These are phyloP conservation scores for Drosophila melanica DNA, from an alignment of 1,140 invertebrate genomes.

Conservation along the genomic window DNA sequence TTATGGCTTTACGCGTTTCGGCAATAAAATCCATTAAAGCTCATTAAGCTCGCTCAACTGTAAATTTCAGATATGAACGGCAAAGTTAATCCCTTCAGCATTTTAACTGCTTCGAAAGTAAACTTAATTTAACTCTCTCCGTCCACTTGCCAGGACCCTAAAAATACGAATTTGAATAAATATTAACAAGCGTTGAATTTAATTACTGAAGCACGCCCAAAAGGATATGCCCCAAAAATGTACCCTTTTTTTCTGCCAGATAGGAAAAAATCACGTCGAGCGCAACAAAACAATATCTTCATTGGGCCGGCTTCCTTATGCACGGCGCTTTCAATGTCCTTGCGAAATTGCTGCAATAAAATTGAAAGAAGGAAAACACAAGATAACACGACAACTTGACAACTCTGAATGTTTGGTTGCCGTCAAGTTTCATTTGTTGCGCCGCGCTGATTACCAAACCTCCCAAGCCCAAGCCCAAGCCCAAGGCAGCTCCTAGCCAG, in stretches of 20 bases:
- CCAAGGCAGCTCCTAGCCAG: slow-evolving; percentile 17
- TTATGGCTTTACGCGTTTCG: slow-evolving; percentile 15
- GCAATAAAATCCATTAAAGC: slow-evolving; percentile 59
- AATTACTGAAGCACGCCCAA: slow-evolving; percentile 29
- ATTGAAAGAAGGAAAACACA: slow-evolving; percentile 34
- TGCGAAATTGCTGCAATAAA: slow-evolving; percentile 61
- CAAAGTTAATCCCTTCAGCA: slow-evolving; percentile 43
- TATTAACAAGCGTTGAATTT: slow-evolving; percentile 45
- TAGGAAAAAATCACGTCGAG: slow-evolving; percentile 21
- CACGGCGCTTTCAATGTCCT: slow-evolving; percentile 6
- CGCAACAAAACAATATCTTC: slow-evolving; percentile 48
- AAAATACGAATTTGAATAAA: slow-evolving; percentile 35
- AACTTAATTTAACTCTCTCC: slow-evolving; percentile 23
- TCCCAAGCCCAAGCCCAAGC: neutral
- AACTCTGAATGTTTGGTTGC: slow-evolving; percentile 52
- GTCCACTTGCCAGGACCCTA: neutral
- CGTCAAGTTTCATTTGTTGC: slow-evolving; percentile 72
- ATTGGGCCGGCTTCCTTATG: slow-evolving; percentile 7
- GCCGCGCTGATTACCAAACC: slow-evolving; percentile 54
- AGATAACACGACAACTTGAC: slow-evolving; percentile 27
- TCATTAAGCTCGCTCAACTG: slow-evolving; percentile 64
- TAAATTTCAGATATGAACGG: slow-evolving; percentile 49
- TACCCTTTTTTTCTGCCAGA: slow-evolving; percentile 47
- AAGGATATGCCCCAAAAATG: slow-evolving; percentile 24
- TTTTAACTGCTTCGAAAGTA: slow-evolving; percentile 26